Base-by-base conservation (phyloP, 2,888 invertebrate species). In the Ophioninae sp. region DNA sequence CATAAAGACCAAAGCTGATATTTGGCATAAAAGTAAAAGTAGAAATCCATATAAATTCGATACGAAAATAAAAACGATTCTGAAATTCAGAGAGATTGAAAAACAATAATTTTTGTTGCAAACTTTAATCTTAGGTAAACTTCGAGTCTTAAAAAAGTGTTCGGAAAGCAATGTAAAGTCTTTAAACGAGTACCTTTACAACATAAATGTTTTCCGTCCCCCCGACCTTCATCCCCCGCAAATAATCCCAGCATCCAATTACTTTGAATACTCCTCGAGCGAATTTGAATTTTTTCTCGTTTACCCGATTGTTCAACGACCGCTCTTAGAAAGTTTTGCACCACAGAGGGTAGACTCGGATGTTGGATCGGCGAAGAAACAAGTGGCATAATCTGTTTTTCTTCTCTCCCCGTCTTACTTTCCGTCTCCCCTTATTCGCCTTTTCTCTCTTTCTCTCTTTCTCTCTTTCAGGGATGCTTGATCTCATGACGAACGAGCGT, bases 401-500 rank as follows among this genome's bases (percentile, higher is more conserved):
- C 72, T 61, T 78, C 68, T 79, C 81, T 69, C 41, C 67, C n/a
- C 8, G 8, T 57, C 1, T 57, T 6, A 17, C 20, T 5, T 56
- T 50, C 68, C 81, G 84, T 77, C 73, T 61, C 75, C 57, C 50
- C 39, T 67, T 65, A 20, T 21, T 30, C 59, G n/a, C 72, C 78
- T 20, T n/a, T 5, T 65, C 37, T 37, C 65, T 73, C 23, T 6
- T 79, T 75, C 68, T 70, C 76, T 84, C 23, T 79, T 75, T 70
- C 83, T 73, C 79, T 77, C 65, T 81, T 81, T 83, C 84, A 44
- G 79, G 37, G 74, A 78, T 82, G 64, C 44, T 72, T 57, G 69
- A 74, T 69, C 79, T 76, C 77, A 78, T 81, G 83, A 83, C 85
- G 80, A 74, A 77, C 81, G 85, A 83, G 79, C 72, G 23, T 79